Conservation (phyloP, 2,113 vertebrate species). For the Nothoprocta pentlandii region DNA sequence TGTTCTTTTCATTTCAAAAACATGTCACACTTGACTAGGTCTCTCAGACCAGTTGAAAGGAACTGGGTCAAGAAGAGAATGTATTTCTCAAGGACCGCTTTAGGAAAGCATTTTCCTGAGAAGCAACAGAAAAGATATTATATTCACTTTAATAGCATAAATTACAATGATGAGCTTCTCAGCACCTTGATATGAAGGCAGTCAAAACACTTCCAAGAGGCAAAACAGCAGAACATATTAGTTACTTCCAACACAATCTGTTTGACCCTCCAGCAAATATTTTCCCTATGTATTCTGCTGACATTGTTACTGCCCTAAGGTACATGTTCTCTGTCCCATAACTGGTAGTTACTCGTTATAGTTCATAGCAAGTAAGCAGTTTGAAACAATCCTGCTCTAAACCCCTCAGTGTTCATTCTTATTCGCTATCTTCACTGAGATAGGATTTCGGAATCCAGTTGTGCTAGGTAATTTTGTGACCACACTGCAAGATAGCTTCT, state of each 20-base stretch:
- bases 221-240: background rate
- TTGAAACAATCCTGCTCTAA: background rate
- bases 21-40: slow-evolving; percentile 18
- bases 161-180: slow-evolving; percentile 6
- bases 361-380: background rate
- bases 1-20: slow-evolving; percentile 17
- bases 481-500: background rate
- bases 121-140: background rate
- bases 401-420: background rate
- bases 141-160: background rate
- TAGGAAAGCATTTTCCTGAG: slow-evolving; percentile 21
- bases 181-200: background rate
- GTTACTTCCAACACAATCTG: background rate
- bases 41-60: background rate
- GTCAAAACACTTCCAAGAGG: background rate
- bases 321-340: background rate
- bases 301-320: background rate
- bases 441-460: background rate
- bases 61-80: slow-evolving; percentile 29
- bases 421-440: background rate
- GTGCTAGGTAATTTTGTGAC: background rate
- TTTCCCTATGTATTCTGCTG: background rate
- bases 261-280: fast-evolving
- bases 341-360: background rate
- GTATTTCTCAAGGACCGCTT: slow-evolving; percentile 39